These are phyloP conservation scores for Gastrophysa polygoni DNA, from an alignment of 2,888 invertebrate species.

Conservation along the genomic window DNA sequence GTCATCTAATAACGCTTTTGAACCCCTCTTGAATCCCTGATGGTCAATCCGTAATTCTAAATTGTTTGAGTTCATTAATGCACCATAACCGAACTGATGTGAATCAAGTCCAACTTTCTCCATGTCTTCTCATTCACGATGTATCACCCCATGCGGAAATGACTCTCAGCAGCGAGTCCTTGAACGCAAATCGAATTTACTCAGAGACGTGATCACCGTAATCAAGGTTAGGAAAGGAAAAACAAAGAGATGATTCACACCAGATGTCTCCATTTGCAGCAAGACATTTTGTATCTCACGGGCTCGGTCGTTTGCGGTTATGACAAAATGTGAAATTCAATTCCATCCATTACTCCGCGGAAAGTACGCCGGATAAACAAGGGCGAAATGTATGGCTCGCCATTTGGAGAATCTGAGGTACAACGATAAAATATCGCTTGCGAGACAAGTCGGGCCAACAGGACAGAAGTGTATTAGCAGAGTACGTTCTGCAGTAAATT, in stretches of 20 bases:
- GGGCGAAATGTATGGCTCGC: not conserved
- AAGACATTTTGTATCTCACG: not conserved
- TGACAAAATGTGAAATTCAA: not conserved
- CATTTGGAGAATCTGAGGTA: conserved; percentile 1
- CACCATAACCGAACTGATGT: too few relatives aligned
- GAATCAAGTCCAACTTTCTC: too few relatives aligned
- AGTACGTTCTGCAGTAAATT: not conserved
- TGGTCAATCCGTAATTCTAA: too few relatives aligned
- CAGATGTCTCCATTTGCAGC: not conserved
- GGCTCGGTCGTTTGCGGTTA: not conserved
- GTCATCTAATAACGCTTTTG: too few relatives aligned
- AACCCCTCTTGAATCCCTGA: too few relatives aligned
- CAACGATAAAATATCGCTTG: not conserved
- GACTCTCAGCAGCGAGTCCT: too few relatives aligned
- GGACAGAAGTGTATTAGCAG: not conserved
- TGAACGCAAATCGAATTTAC: not conserved
- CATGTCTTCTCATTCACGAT: too few relatives aligned
- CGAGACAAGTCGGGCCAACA: not conserved
- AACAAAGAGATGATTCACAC: not conserved
- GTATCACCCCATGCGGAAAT: too few relatives aligned
- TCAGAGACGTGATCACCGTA: not conserved
- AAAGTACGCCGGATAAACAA: not conserved
- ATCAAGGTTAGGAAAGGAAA: not conserved
- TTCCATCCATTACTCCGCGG: not conserved
- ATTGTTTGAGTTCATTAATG: too few relatives aligned